Evolutionary conservation across 2,888 invertebrate species (phyloP), one percentile per base, ranked within the genome.

Genomic region (Ophion costatus): DNA sequence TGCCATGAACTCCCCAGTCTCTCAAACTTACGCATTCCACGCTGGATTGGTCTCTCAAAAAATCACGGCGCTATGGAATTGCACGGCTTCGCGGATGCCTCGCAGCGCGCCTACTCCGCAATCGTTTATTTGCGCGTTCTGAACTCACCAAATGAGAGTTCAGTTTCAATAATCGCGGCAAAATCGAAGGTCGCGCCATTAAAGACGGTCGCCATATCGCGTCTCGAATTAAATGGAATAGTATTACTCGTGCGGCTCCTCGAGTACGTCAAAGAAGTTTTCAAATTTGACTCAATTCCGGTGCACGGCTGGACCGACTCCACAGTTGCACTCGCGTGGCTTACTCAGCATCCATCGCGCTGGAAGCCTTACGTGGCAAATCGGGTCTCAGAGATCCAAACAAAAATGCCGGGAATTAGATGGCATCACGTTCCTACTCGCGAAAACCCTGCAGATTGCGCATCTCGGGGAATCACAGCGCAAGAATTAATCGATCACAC

Each of bases 371-470:
- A 38, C 38, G 38, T 38, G 9, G 38, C 38, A 38, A 92, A 92
- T 82, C 78, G 91, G 59, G 89, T 92, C 3, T 86, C 88, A 0
- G 78, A 89, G 75, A 91, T 92, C 22, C 89, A 91, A 78, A 86
- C 88, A 33, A 51, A 84, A 17, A 84, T 88, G n/a, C 85, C 88
- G 10, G 29, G 73, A 14, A 64, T 69, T 9, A 77, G 70, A 29
- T 92, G 91, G 91, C 73, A 75, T 61, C 89, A 92, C 71, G 89
- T 92, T 0, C 59, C 83, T n/a, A 87, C 89, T 9, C 76, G 83
- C 29, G 74, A 87, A 7, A 92, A 92, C 76, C 90, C 92, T 0
- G 90, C 91, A n/a, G 91, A 92, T 78, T 87, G 89, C n/a, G 86
- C 90, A 1, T 92, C 91, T 0, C 66, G 92, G 59, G 92, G 91